These are phyloP conservation scores for Limnephilus lunatus DNA, from an alignment of 2,888 invertebrate species.

Conservation along the genomic window DNA sequence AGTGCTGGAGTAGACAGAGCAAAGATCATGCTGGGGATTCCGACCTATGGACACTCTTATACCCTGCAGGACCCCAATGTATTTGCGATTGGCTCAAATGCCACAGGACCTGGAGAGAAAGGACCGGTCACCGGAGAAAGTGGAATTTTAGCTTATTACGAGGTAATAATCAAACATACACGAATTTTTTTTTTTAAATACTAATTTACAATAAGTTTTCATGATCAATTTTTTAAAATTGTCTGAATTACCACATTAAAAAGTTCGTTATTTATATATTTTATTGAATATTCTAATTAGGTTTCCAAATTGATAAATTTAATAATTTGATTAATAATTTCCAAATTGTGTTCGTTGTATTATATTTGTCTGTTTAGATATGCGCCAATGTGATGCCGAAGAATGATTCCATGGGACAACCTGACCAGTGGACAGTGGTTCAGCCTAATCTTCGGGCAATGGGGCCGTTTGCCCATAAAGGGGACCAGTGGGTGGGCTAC, in stretches of 20 bases:
- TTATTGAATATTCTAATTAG: too few species aligned
- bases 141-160: constrained; percentile 89
- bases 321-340: not conserved
- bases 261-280: too few species aligned
- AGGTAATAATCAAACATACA: constrained; percentile 74
- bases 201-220: too few species aligned
- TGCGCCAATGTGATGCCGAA: not conserved
- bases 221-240: too few species aligned
- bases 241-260: too few species aligned
- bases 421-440: constrained; percentile 70
- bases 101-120: constrained; percentile 87
- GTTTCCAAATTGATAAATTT: too few species aligned
- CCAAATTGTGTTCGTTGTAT: not conserved
- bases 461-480: constrained; percentile 73
- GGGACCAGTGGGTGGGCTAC: constrained; percentile 74
- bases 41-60: constrained; percentile 88
- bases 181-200: too few species aligned
- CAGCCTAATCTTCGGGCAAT: constrained; percentile 70
- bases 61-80: constrained; percentile 71
- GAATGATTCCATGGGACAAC: not conserved
- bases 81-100: constrained; percentile 85
- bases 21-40: constrained; percentile 83
- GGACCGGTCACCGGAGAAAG: constrained; percentile 89
- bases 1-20: constrained; percentile 68
- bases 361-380: not conserved